These are phyloP conservation scores for Puffinus mauretanicus DNA, from an alignment of 2,113 vertebrate species.

Conservation along the genomic window DNA sequence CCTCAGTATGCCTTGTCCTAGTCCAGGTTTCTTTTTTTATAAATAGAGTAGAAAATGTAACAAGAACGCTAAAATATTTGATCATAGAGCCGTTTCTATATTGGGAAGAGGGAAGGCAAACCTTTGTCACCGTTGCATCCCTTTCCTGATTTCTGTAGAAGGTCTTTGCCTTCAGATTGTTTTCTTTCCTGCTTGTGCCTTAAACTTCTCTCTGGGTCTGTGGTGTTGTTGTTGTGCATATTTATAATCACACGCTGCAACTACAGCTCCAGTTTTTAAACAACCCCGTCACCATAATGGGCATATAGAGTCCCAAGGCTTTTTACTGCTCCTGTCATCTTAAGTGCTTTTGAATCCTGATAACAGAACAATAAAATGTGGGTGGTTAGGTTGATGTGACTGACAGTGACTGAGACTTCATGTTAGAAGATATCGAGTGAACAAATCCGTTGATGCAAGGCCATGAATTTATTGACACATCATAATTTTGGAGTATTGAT, in stretches of 20 bases:
- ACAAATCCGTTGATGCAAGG: not conserved
- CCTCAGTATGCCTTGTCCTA: not conserved
- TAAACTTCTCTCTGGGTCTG: not conserved
- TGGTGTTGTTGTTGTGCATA: not conserved
- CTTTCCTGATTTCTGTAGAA: not conserved
- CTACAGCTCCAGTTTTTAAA: not conserved
- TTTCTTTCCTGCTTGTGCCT: not conserved
- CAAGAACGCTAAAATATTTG: not conserved
- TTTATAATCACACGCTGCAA: not conserved
- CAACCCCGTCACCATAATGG: not conserved
- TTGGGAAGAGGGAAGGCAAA: not conserved
- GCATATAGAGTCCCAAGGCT: not conserved
- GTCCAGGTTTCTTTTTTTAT: not conserved
- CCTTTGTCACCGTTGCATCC: not conserved
- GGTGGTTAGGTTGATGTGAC: not conserved
- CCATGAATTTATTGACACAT: not conserved
- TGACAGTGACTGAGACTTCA: not conserved
- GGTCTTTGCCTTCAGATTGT: not conserved
- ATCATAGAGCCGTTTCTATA: not conserved
- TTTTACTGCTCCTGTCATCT: not conserved
- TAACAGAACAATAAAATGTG: not conserved
- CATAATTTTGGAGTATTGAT: not conserved
- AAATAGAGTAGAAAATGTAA: not conserved
- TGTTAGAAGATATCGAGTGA: not conserved
- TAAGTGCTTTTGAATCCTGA: constrained; percentile 14